These are phyloP conservation scores for Macrocentrus cingulum DNA, from an alignment of 1,140 invertebrate species.

Conservation along the genomic window DNA sequence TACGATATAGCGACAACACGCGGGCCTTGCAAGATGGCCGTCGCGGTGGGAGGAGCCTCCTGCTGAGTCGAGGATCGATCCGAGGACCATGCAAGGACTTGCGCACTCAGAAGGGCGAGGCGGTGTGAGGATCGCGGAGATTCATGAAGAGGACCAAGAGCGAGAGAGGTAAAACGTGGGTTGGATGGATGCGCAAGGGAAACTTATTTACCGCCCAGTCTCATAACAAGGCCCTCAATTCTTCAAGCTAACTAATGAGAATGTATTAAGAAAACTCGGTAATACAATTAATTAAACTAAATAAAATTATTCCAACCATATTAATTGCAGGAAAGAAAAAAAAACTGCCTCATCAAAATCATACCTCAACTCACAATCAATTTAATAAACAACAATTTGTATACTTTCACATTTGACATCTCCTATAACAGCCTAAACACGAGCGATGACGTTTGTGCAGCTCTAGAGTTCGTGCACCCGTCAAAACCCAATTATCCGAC, in stretches of 20 bases:
- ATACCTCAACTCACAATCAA: too few species aligned
- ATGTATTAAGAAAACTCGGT: constrained; percentile 35
- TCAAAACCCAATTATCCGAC: constrained; percentile 51
- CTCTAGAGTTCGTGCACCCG: constrained; percentile 29
- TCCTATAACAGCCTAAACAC: constrained; percentile 30
- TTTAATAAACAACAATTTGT: neutral
- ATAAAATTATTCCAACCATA: constrained; percentile 48
- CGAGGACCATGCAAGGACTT: constrained; percentile 52
- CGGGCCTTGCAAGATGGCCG: constrained; percentile 58
- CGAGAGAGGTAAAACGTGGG: constrained; percentile 17
- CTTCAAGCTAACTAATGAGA: constrained; percentile 40
- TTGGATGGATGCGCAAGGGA: constrained; percentile 3
- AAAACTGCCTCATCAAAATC: too few species aligned
- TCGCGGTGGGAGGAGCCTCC: constrained; percentile 57
- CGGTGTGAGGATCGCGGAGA: constrained; percentile 26
- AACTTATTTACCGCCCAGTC: constrained; percentile 43
- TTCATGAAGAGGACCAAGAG: constrained; percentile 9
- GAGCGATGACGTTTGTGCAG: constrained; percentile 33
- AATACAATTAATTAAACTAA: constrained; percentile 37
- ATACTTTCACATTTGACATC: neutral
- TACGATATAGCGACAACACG: constrained; percentile 53
- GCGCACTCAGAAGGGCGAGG: constrained; percentile 42
- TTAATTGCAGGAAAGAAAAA: constrained; percentile 20
- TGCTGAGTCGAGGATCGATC: constrained; percentile 56
- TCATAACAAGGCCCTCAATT: constrained; percentile 41